Conservation (phyloP, 2,888 invertebrate species). For the Agonum fuliginosum region DNA sequence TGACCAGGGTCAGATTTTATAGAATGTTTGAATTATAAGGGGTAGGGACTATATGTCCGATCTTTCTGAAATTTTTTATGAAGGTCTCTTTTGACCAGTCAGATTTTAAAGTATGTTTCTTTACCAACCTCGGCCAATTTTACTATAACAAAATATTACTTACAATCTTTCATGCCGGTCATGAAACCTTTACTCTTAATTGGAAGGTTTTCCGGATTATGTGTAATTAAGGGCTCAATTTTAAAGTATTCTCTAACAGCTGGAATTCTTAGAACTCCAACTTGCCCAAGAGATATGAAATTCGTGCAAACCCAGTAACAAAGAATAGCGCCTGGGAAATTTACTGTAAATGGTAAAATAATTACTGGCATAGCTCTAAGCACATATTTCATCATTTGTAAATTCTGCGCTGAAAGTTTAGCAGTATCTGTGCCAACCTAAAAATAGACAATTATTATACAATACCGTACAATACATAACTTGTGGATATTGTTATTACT, state of each 20-base stretch:
- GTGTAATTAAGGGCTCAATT: conserved; percentile 79
- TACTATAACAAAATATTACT: no score
- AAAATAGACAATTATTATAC: no score
- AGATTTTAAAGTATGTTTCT: no score
- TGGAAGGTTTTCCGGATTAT: conserved; percentile 77
- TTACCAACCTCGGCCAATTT: no score
- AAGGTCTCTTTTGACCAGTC: no score
- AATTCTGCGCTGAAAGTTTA: conserved; percentile 79
- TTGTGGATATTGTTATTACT: no score
- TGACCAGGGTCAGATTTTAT: no score
- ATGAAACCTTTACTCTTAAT: conserved; percentile 86
- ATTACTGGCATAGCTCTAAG: conserved; percentile 85
- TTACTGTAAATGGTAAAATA: conserved; percentile 89
- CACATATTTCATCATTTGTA: conserved; percentile 83
- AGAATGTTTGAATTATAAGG: no score
- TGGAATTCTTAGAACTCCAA: conserved; percentile 84
- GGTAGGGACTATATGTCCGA: no score
- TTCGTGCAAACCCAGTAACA: conserved; percentile 95
- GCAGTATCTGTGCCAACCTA: conserved; percentile 86
- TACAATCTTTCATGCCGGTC: conserved; percentile 86
- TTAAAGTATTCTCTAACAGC: conserved; percentile 84
- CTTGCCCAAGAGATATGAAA: conserved; percentile 88
- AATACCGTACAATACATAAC: no score
- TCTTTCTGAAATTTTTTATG: no score
- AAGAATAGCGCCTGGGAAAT: conserved; percentile 91